Evolutionary conservation across 2,113 vertebrate genomes (phyloP).

Genomic region (Sinosuthora webbiana): DNA sequence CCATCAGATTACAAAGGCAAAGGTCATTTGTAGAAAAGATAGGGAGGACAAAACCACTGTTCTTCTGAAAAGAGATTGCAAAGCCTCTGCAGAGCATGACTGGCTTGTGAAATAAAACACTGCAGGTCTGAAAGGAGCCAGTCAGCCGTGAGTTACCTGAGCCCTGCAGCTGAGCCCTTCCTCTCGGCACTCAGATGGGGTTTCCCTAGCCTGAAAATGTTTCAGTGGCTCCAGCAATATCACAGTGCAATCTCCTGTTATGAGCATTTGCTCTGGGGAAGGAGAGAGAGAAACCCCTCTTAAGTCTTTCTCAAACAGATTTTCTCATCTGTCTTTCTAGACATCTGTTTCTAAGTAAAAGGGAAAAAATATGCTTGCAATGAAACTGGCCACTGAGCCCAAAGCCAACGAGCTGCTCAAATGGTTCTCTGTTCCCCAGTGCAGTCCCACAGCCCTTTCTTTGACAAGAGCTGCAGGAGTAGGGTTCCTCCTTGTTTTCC

Average conservation of each 20-base stretch:
- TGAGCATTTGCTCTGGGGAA: not conserved
- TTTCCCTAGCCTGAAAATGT: not conserved
- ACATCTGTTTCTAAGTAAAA: not conserved
- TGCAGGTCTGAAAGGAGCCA: not conserved
- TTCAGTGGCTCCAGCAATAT: not conserved
- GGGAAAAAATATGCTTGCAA: not conserved
- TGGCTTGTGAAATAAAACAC: not conserved
- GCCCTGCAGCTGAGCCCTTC: not conserved
- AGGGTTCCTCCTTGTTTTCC: not conserved
- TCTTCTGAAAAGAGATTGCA: too few relatives aligned
- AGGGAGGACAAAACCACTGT: not conserved
- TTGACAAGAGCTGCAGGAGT: not conserved
- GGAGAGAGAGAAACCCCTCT: not conserved
- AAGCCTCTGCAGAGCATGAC: not conserved
- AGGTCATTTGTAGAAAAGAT: not conserved
- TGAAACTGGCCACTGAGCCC: not conserved
- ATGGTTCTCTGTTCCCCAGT: not conserved
- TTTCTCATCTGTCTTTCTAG: not conserved
- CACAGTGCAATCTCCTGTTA: not conserved
- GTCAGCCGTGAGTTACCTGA: not conserved
- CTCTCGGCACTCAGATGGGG: not conserved
- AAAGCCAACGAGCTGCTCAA: not conserved
- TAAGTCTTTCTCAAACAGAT: not conserved
- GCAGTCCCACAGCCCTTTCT: not conserved
- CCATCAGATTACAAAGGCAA: constrained; percentile 39